Conservation (phyloP, 2,113 vertebrate genomes). For the Meriones unguiculatus region DNA sequence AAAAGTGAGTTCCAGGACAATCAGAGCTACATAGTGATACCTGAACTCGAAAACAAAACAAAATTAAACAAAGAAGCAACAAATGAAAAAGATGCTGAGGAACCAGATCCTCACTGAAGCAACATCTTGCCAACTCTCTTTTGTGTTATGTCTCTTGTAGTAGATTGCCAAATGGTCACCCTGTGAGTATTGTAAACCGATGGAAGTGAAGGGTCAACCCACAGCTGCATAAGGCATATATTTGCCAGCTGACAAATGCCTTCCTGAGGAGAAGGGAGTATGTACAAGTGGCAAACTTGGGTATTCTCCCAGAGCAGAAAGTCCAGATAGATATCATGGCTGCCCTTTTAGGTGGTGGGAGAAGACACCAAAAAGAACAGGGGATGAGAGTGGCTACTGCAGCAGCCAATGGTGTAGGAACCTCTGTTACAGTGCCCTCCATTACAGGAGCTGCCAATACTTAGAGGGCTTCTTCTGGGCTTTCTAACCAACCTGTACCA, state of each 20-base stretch:
- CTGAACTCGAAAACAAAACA: neutral
- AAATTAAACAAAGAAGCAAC: neutral
- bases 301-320: slow-evolving; percentile 89
- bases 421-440: neutral
- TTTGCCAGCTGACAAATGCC: slow-evolving; percentile 89
- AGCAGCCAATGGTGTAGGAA: neutral
- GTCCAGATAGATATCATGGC: slow-evolving; percentile 83
- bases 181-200: slow-evolving; percentile 84
- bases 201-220: slow-evolving; percentile 80
- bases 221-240: slow-evolving; percentile 89
- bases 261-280: slow-evolving; percentile 89
- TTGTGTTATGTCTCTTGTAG: slow-evolving; percentile 89
- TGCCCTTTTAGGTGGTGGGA: slow-evolving; percentile 85
- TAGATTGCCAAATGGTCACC: slow-evolving; percentile 87
- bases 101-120: slow-evolving; percentile 85
- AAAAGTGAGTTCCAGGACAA: neutral
- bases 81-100: slow-evolving; percentile 59
- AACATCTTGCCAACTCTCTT: slow-evolving; percentile 90
- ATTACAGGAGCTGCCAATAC: neutral
- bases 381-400: slow-evolving; percentile 77
- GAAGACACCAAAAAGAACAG: slow-evolving; percentile 86
- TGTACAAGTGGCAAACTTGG: slow-evolving; percentile 92
- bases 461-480: neutral
- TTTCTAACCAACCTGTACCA: neutral
- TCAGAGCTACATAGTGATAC: neutral